Percentiles rank a stretch among this genome's conserved stretches.
Evolutionary conservation across 2,888 invertebrate genomes (phyloP).

Genomic region (Escarpia spicata): DNA sequence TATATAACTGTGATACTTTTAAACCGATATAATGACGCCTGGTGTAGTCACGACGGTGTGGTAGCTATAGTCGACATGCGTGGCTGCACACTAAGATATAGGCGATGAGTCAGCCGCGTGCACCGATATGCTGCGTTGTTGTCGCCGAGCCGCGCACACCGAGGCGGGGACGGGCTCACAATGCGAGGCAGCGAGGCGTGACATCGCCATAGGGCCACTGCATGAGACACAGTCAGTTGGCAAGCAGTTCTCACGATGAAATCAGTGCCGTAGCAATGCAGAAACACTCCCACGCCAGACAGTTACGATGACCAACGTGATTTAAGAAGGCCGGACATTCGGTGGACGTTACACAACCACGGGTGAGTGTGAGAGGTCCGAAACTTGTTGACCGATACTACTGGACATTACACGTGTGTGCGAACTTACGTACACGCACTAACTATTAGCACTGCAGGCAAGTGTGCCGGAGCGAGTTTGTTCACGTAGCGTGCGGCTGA

Average conservation of each 20-base stretch:
- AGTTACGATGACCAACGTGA: neutral
- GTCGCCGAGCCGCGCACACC: neutral
- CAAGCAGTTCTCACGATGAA: neutral
- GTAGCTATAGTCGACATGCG: neutral
- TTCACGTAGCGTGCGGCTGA: neutral
- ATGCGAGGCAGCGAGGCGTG: neutral
- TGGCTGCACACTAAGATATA: neutral
- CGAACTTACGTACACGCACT: neutral
- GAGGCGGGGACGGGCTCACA: neutral
- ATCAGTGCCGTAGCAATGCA: neutral
- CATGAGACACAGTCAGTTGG: neutral
- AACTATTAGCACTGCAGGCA: neutral
- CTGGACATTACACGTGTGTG: neutral
- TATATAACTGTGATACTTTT: neutral
- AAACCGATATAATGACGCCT: neutral
- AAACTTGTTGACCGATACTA: neutral
- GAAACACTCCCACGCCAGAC: neutral
- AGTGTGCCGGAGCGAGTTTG: neutral
- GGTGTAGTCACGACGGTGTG: neutral
- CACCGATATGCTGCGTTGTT: neutral
- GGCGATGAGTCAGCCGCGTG: neutral
- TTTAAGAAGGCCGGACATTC: neutral
- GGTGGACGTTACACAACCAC: neutral
- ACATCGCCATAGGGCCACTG: slow-evolving; percentile 3
- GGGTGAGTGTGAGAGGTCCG: neutral